These are phyloP conservation scores for Gryllus longicercus DNA, from an alignment of 2,888 invertebrate genomes.

Conservation along the genomic window DNA sequence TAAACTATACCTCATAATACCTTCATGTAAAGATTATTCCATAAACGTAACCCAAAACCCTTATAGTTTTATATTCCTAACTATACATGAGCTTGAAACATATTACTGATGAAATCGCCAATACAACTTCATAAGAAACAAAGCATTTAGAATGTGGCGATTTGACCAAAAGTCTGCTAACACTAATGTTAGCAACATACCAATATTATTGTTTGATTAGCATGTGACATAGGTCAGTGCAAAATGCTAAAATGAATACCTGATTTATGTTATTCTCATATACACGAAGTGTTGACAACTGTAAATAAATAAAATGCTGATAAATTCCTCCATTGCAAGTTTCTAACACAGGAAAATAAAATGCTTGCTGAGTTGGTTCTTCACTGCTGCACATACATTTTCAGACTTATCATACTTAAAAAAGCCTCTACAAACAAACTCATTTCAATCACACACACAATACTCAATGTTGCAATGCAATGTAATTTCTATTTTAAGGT, in stretches of 20 bases:
- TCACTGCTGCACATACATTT: background rate
- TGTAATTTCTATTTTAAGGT: slow-evolving; percentile 11
- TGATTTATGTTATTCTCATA: background rate
- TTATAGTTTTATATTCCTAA: background rate
- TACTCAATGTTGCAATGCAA: slow-evolving; percentile 6
- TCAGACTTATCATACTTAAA: background rate
- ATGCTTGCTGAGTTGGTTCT: background rate
- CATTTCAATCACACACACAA: background rate
- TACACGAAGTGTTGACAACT: background rate
- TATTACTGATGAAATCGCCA: background rate
- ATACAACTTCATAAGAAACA: background rate
- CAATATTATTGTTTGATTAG: background rate
- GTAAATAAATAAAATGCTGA: background rate
- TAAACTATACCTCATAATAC: background rate
- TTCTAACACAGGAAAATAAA: background rate
- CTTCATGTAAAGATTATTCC: background rate
- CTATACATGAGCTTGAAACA: background rate
- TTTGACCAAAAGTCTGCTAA: background rate
- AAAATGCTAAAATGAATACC: background rate
- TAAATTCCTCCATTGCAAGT: background rate
- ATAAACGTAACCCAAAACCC: slow-evolving; percentile 10
- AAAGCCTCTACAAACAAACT: background rate
- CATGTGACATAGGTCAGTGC: background rate
- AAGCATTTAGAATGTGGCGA: background rate
- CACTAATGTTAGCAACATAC: background rate